Evolutionary conservation across 1,140 invertebrate species (phyloP).

Genomic region (Trigoniulus corallinus): DNA sequence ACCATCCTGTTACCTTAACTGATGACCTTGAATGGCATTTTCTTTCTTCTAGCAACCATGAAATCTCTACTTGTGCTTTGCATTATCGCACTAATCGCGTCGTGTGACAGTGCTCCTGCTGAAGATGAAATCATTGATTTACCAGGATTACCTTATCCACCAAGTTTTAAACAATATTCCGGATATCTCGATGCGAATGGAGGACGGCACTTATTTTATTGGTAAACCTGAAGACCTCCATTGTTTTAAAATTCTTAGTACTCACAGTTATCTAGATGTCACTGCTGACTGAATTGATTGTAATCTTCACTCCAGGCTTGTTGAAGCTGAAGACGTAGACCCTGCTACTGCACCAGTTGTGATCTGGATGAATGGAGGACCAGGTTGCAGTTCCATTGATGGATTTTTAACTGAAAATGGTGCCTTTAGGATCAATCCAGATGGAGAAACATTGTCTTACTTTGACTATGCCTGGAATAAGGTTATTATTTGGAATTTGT

Average conservation of each 20-base stretch:
- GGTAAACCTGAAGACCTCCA: too few relatives aligned
- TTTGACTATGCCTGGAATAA: conserved; percentile 34
- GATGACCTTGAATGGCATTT: too few relatives aligned
- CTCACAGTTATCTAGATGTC: too few relatives aligned
- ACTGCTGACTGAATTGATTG: too few relatives aligned
- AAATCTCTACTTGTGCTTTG: too few relatives aligned
- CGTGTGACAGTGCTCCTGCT: conserved; percentile 1
- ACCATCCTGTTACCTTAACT: too few relatives aligned
- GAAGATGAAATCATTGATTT: conserved; percentile 17
- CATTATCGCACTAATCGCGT: too few relatives aligned
- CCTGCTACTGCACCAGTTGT: conserved; percentile 32
- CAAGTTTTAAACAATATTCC: conserved; percentile 19
- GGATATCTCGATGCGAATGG: conserved; percentile 19
- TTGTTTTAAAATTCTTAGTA: too few relatives aligned
- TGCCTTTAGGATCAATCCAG: conserved; percentile 26
- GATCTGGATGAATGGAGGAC: conserved; percentile 38
- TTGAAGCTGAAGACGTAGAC: conserved; percentile 30
- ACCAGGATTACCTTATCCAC: conserved; percentile 15
- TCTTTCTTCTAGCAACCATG: too few relatives aligned
- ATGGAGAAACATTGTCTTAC: conserved; percentile 24
- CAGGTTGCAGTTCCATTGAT: conserved; percentile 34
- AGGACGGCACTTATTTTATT: conserved; percentile 19
- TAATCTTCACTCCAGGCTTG: conserved; percentile 25
- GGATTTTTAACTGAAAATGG: conserved; percentile 34
- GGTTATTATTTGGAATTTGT: too few relatives aligned